These are phyloP conservation scores for Labeo calbasu DNA, from an alignment of 2,797 vertebrate genomes.

Conservation along the genomic window DNA sequence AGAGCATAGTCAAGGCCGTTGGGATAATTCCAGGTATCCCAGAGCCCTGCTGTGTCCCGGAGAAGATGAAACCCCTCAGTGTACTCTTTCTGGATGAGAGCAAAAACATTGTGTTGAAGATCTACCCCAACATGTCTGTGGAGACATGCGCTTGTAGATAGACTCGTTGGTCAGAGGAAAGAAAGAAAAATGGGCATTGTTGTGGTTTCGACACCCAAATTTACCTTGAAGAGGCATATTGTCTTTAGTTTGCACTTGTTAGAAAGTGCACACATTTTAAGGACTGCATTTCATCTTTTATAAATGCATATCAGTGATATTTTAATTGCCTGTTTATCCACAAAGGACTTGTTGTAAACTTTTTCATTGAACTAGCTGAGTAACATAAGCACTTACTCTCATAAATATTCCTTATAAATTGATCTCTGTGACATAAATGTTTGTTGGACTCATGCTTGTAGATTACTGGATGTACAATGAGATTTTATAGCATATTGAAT, in stretches of 20 bases:
- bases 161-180: constrained; percentile 42
- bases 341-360: constrained; percentile 16
- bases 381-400: constrained; percentile 46
- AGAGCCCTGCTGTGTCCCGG: constrained; percentile 94
- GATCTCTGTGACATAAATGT: background rate
- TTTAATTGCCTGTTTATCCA: constrained; percentile 23
- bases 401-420: background rate
- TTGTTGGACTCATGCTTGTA: constrained; percentile 14
- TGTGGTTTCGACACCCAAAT: constrained; percentile 68
- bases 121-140: constrained; percentile 95
- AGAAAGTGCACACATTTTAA: constrained; percentile 34
- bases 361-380: constrained; percentile 17
- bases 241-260: constrained; percentile 66
- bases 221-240: constrained; percentile 79
- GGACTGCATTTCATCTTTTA: constrained; percentile 31
- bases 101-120: constrained; percentile 91
- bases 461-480: constrained; percentile 27
- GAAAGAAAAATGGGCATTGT: constrained; percentile 67
- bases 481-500: constrained; percentile 17
- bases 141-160: constrained; percentile 93
- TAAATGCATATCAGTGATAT: constrained; percentile 11
- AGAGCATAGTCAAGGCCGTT: constrained; percentile 95
- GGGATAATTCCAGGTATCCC: constrained; percentile 93
- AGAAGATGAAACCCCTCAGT: constrained; percentile 90
- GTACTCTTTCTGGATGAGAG: constrained; percentile 91